Base-by-base conservation (phyloP, 2,113 vertebrate species). In the Phaethon lepturus region DNA sequence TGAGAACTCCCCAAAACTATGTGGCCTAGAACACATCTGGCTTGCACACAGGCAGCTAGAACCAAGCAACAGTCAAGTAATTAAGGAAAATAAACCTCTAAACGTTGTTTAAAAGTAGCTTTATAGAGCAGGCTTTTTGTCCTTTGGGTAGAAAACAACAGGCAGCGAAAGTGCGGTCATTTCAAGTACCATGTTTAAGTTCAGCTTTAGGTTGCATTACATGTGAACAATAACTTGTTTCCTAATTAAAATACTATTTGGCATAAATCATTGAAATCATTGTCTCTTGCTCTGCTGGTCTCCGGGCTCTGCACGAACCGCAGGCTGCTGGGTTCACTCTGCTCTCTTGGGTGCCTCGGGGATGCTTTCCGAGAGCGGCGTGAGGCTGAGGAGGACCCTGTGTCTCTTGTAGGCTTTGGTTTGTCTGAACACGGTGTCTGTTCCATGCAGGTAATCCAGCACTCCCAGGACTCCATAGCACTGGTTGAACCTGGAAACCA, bases 381-480 rank as follows among this genome's bases (percentile, higher is more conserved):
- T 99, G 78, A 99, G 42, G 94, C 97, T 85, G 75, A 99, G 98
- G 58, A 99, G 98, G 42, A 99, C 67, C 0, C 64, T 42, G 95
- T 99, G 99, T 55, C 99, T 98, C 52, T 99, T 92, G 0, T 98
- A 99, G 79, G 99, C 99, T 91, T 99, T 99, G 52, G 95, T 98
- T 84, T 99, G 97, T 85, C 98, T 98, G 96, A 99, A 99, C 25
- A 97, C 83, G 7, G 52, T 55, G 58, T 99, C 99, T 0, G 99
- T 99, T 56, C 99, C 98, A 0, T 99, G 99, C 33, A 99, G 98
- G 7, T 98, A 97, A 95, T 99, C 99, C 96, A 99, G 93, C 33
- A 99, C 97, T 0, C 99, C 99, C 19, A 99, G 97, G 10, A 99
- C 98, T 1, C 99, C 99, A 0, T 98, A 99, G 88, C 99, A 99